These are phyloP conservation scores for Entelurus aequoreus DNA, from an alignment of 2,113 vertebrate genomes.

Conservation along the genomic window DNA sequence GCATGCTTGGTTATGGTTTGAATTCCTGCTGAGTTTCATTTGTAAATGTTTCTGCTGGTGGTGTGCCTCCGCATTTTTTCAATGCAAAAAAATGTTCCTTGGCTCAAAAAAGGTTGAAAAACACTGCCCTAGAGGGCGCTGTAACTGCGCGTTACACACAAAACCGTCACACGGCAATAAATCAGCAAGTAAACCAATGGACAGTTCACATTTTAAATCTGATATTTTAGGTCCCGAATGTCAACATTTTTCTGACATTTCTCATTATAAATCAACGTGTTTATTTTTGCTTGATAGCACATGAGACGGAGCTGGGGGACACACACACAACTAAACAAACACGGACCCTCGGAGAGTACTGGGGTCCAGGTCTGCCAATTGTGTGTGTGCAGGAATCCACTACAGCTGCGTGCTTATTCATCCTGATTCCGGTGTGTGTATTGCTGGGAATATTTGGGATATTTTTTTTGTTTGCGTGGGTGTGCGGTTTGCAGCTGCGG, in stretches of 20 bases:
- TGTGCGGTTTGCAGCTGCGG: constrained; percentile 50
- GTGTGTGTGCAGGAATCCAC: constrained; percentile 18
- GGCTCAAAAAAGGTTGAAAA: no score
- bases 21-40: no score
- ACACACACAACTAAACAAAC: constrained; percentile 5
- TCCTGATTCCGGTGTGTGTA: neutral
- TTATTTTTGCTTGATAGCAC: constrained; percentile 16
- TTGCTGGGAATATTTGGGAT: constrained; percentile 3
- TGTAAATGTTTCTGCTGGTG: no score
- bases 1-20: no score
- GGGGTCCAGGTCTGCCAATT: constrained; percentile 28
- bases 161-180: neutral
- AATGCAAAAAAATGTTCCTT: no score
- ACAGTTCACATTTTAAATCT: neutral
- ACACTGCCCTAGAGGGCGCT: constrained; percentile 35
- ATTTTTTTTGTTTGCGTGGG: neutral
- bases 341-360: constrained; percentile 36
- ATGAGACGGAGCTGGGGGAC: neutral
- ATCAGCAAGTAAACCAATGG: neutral
- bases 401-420: constrained; percentile 1
- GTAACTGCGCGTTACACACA: constrained; percentile 7
- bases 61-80: no score
- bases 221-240: neutral
- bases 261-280: neutral
- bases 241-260: neutral